phyloP scores from a whole-genome alignment of 2,888 invertebrate species.

The Abrostola triplasia region DNA sequence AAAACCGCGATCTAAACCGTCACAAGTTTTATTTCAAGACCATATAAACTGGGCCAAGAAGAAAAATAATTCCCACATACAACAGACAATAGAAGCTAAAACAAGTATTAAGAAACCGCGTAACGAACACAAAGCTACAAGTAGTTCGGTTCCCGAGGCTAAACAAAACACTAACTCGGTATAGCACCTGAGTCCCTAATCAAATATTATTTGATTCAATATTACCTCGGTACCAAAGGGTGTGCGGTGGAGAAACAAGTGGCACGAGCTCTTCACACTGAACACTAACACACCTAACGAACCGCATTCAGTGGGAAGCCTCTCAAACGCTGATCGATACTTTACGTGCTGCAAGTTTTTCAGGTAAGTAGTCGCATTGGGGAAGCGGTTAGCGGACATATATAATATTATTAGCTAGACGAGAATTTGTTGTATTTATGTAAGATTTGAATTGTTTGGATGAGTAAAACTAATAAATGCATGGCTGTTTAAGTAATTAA shows the following conservation, averaged over 20 bases:
- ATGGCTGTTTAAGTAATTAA: no score
- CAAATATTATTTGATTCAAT: constrained; percentile 82
- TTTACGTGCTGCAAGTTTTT: constrained; percentile 59
- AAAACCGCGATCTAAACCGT: neutral
- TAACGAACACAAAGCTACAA: constrained; percentile 49
- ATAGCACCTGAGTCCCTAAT: constrained; percentile 71
- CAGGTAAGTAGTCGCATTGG: constrained; percentile 18
- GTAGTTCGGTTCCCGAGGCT: constrained; percentile 47
- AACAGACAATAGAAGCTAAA: constrained; percentile 7
- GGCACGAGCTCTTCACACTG: constrained; percentile 67
- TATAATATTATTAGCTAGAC: no score
- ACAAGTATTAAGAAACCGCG: constrained; percentile 30
- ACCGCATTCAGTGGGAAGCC: constrained; percentile 80
- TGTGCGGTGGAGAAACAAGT: constrained; percentile 64
- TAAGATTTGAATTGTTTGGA: no score
- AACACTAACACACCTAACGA: constrained; percentile 78
- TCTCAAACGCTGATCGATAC: constrained; percentile 81
- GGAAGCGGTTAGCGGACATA: constrained; percentile 35
- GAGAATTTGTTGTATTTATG: no score
- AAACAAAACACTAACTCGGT: constrained; percentile 68
- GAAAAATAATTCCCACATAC: neutral
- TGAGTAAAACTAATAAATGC: no score
- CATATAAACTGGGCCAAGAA: neutral
- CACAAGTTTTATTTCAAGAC: neutral
- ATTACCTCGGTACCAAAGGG: constrained; percentile 65